Percentiles rank a stretch among this genome's conserved stretches.
Conservation (phyloP, 2,113 vertebrate species). For the Dipodomys stephensi region DNA sequence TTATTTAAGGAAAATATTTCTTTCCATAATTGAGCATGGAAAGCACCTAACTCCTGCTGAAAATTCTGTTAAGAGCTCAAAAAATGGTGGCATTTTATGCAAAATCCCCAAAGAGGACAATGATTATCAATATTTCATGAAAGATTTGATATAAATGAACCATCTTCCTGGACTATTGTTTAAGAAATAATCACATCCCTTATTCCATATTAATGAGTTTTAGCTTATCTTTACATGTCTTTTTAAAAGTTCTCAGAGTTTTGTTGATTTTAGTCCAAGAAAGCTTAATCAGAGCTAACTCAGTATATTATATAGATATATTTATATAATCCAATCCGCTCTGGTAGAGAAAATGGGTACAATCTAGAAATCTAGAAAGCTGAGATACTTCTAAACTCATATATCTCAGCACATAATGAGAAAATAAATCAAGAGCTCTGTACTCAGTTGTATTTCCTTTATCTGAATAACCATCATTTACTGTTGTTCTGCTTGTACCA, state of each 20-base stretch:
- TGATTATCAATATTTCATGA: background rate
- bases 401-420: rapidly evolving
- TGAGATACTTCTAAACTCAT: rapidly evolving
- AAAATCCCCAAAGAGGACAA: background rate
- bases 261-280: background rate
- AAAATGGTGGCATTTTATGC: background rate
- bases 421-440: too few relatives aligned
- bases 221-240: background rate
- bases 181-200: background rate
- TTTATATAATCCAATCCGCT: background rate
- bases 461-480: background rate
- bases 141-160: background rate
- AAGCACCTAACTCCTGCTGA: background rate
- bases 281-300: background rate
- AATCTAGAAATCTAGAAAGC: background rate
- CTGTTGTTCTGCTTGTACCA: too few relatives aligned
- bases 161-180: background rate
- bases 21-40: background rate
- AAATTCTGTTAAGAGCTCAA: background rate
- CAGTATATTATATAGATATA: background rate
- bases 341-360: background rate
- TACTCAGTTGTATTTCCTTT: background rate
- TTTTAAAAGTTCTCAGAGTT: background rate
- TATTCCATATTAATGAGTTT: background rate
- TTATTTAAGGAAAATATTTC: background rate